Evolutionary conservation across 2,797 vertebrate species (phyloP), one percentile per base, ranked within the genome.

Genomic region (Streptopelia turtur): DNA sequence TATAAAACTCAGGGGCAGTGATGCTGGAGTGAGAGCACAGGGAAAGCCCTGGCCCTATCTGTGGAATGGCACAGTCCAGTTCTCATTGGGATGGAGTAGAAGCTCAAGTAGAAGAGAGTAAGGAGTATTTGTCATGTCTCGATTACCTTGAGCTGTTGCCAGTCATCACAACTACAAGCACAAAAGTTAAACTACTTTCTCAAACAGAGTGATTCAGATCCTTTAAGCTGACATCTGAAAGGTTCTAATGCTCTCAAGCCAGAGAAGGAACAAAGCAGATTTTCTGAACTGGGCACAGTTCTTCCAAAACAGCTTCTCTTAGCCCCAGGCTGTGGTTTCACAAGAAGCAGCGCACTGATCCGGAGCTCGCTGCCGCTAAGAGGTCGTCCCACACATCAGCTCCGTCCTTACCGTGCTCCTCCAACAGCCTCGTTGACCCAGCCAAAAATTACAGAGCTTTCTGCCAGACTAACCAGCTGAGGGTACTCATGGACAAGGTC

Each of bases 201-300:
- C 52, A 83, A 80, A 57, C 1, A 0, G 21, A 50, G 33, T 16
- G 55, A 92, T 64, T 65, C 57, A 28, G 49, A 89, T 71, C 61
- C 53, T 72, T 72, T 84, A 83, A 83, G 86, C 68, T 76, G 63
- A 63, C 66, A 81, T 82, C 39, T 93, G 57, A 33, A 91, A 93
- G 77, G 57, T 86, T 72, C 69, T 61, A 53, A 82, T 3, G 10
- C 49, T 79, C 25, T 81, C 57, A 88, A 89, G 43, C 45, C 70
- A 57, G 16, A 33, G 72, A 24, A 93, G 31, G 27, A 87, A 77
- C 64, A 90, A 91, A 88, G 89, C 56, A 71, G 72, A 68, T 89
- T 89, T 93, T 69, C 90, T 86, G 33, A 69, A 68, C 74, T 27
- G 22, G 68, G 52, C 75, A 74, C 1, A 0, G 50, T 47, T 93